Evolutionary conservation across 2,888 invertebrate genomes (phyloP), one percentile per base, ranked within the genome.

Genomic region (Epistrophella euchroma): DNA sequence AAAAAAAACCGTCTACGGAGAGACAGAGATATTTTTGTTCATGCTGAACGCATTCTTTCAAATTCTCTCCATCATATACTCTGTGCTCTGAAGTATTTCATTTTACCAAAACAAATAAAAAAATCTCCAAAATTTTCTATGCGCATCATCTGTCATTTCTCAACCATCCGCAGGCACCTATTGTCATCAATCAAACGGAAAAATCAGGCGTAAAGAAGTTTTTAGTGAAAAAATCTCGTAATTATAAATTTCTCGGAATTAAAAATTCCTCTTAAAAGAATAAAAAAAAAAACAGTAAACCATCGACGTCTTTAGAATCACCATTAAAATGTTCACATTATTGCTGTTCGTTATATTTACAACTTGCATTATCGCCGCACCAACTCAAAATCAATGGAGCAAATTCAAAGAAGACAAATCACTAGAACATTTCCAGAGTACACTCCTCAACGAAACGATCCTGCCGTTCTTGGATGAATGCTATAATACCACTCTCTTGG

Each of bases 381-480:
- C 81, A 77, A 11, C 11, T 13, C 19, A 10, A 1, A 17, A 32
- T 15, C 1, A 70, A 85, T 85, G 81, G 85, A 56, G 2, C 17
- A 56, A n/a, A 40, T n/a, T 70, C 13, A 81, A 56, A 9, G 47
- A 73, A 25, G 50, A 81, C 35, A 50, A 66, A 56, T 35, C 73
- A n/a, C 76, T 85, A 2, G 11, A 5, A 35, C 72, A 73, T 19
- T 85, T 77, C 32, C 76, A 70, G 2, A 77, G 68, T 56, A 85
- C 66, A 15, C 76, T 85, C 1, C 68, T 85, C 17, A 81, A 85
- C 35, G 32, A 72, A 15, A 77, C 55, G 0, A 0, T 64, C 13
- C 25, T 85, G 10, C 47, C 81, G 10, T 85, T 85, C 62, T 35
- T 85, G 2, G 56, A 68, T 6, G 85, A 85, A 2, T 85, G 85